Evolutionary conservation across 1,140 invertebrate genomes (phyloP).

Genomic region (Brachionus manjavacas): DNA sequence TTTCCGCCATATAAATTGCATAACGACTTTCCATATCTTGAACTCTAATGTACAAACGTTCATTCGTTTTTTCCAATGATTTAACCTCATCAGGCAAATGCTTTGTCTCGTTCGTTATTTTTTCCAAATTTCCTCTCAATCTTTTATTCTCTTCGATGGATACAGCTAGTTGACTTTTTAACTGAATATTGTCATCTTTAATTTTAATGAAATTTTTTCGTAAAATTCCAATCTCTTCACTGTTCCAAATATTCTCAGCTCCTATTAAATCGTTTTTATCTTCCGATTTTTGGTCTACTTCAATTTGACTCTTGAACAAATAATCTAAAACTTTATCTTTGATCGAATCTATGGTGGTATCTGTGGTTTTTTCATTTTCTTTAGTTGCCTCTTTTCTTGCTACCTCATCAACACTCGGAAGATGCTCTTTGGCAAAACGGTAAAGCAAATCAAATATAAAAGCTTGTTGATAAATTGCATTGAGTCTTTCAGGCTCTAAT

Average conservation of each 20-base stretch:
- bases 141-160: neutral
- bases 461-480: conserved; percentile 27
- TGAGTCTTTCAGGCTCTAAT: conserved; percentile 33
- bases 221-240: neutral
- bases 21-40: conserved; percentile 14
- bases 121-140: neutral
- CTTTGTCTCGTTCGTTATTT: neutral
- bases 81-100: conserved; percentile 23
- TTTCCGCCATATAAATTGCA: neutral
- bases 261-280: neutral
- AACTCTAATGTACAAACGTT: conserved; percentile 23
- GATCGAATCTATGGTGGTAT: neutral
- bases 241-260: conserved; percentile 6
- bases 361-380: conserved; percentile 27
- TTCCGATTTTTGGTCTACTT: neutral
- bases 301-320: conserved; percentile 13
- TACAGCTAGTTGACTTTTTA: conserved; percentile 10
- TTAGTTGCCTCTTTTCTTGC: neutral
- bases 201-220: conserved; percentile 10
- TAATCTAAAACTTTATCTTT: conserved; percentile 37
- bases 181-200: conserved; percentile 25
- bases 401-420: neutral
- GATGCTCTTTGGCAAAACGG: conserved; percentile 32
- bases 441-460: conserved; percentile 35
- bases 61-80: conserved; percentile 33